Evolutionary conservation across 2,113 vertebrate genomes (phyloP).

Genomic region (Thamnaconus septentrionalis): DNA sequence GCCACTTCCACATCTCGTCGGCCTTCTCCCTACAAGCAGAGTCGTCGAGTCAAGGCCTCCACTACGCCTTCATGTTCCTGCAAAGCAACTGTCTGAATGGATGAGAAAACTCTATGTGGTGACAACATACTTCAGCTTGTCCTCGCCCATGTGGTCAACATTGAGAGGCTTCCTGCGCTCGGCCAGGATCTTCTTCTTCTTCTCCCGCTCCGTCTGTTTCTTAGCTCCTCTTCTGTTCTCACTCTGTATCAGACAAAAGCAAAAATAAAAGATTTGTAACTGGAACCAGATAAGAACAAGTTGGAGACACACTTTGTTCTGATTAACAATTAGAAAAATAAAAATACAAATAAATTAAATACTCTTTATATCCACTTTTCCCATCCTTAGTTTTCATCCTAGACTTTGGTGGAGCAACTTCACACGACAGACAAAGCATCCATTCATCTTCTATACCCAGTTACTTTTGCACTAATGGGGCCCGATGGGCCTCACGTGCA

Average conservation of each 20-base stretch:
- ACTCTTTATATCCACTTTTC: too few species aligned
- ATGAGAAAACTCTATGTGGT: background rate
- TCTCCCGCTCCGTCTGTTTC: constrained; percentile 94
- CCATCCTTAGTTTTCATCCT: too few species aligned
- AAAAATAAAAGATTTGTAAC: background rate
- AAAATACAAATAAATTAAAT: too few species aligned
- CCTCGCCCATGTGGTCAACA: constrained; percentile 87
- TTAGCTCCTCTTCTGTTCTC: constrained; percentile 87
- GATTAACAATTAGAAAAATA: too few species aligned
- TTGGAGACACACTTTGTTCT: background rate
- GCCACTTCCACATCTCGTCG: constrained; percentile 86
- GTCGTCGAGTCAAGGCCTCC: background rate
- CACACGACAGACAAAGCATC: too few species aligned
- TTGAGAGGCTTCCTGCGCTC: constrained; percentile 87
- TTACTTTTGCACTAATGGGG: too few species aligned
- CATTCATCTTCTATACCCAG: too few species aligned
- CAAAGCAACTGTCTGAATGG: background rate
- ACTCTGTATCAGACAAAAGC: constrained; percentile 64
- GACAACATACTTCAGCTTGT: constrained; percentile 86
- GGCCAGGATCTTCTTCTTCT: constrained; percentile 95
- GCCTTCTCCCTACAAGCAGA: constrained; percentile 85
- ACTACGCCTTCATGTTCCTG: background rate
- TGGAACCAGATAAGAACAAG: background rate
- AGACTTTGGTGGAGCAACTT: too few species aligned
- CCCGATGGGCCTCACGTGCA: too few species aligned